Evolutionary conservation across 2,888 invertebrate genomes (phyloP), one percentile per base, ranked within the genome.

Genomic region (Melinopterus prodromus): DNA sequence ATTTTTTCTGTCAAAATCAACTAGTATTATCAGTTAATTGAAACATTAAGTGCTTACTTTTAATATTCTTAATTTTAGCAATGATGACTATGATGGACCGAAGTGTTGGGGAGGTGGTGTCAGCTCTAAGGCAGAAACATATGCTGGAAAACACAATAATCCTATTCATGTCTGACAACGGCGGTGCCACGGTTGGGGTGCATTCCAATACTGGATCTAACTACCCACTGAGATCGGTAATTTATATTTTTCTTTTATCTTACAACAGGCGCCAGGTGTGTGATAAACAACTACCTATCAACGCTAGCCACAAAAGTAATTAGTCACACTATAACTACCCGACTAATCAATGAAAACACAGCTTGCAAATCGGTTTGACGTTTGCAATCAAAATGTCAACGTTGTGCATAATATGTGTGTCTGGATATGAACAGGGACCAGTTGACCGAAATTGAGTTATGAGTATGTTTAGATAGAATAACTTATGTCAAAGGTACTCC

Each of bases 71-170:
- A 74, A 76, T 80, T 72, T 70, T 71, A 95, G 98, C 96, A 1
- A 98, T 98, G 96, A 92, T 98, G 5, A 94, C 96, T 12, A 95
- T 95, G 86, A 90, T 99, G 85, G 99, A 99, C 87, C 93, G 95
- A 84, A 95, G 97, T 79, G 93, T 99, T 0, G 98, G 97, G 0
- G 92, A 93, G 70, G 93, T 98, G 6, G 90, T 97, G 0, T 87
- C 92, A 70, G 93, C 95, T 1, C 89, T 99, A 79, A 90, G 92
- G 79, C 89, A 92, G 2, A 93, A 93, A 81, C 91, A 91, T 6
- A 94, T 97, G 90, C 90, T 98, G 83, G 91, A 96, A 78, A 95
- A 98, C 87, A 95, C 97, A 0, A 93, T 98, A 72, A 92, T 99
- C 77, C 89, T 97, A 0, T 98, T 98, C 87, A 93, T 95, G 85